Evolutionary conservation across 2,888 invertebrate genomes (phyloP).

Genomic region (Oithona nana): DNA sequence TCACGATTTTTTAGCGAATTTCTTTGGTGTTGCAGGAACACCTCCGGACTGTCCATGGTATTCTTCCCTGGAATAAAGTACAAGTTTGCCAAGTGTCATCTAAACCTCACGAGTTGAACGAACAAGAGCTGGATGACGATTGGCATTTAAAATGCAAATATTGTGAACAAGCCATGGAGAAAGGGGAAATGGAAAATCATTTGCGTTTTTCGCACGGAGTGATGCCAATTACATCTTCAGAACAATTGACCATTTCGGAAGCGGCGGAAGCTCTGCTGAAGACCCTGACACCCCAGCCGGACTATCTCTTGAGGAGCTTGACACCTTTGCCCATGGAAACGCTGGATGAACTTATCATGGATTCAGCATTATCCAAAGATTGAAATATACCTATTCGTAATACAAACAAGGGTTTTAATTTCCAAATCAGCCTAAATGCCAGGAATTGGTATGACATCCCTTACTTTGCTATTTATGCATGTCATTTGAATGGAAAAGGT

Average conservation of each 20-base stretch:
- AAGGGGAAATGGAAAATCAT: not conserved
- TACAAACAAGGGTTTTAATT: too few species aligned
- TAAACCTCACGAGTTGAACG: not conserved
- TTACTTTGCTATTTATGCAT: too few species aligned
- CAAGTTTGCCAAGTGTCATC: not conserved
- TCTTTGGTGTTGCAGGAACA: too few species aligned
- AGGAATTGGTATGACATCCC: too few species aligned
- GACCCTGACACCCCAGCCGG: constrained; percentile 11
- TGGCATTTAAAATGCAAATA: not conserved
- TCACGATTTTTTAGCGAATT: too few species aligned
- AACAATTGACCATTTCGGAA: not conserved
- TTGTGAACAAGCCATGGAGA: not conserved
- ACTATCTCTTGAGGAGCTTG: constrained; percentile 4
- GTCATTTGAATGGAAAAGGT: too few species aligned
- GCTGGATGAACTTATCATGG: constrained; percentile 1
- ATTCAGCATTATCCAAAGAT: not conserved
- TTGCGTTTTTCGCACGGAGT: not conserved
- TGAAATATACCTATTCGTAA: too few species aligned
- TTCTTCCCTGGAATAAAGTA: not conserved
- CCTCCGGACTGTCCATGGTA: not conserved
- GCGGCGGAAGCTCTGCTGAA: constrained; percentile 11
- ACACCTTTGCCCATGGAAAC: constrained; percentile 10
- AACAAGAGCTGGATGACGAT: not conserved
- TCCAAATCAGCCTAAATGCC: too few species aligned
- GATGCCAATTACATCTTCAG: not conserved